phyloP scores from a whole-genome alignment of 1,140 invertebrate species.

The Centruroides sculpturatus region DNA sequence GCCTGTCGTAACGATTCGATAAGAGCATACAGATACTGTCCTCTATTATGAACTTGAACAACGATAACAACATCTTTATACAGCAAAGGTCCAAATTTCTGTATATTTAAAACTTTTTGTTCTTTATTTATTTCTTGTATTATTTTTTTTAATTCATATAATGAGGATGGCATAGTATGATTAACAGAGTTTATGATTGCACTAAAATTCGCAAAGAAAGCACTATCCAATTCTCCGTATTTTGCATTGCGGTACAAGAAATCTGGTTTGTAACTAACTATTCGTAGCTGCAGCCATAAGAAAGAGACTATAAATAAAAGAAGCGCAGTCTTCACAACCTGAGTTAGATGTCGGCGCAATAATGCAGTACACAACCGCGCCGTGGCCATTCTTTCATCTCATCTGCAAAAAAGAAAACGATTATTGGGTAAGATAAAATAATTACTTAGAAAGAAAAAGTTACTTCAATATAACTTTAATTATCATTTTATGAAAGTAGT shows the following conservation, averaged over 20 bases:
- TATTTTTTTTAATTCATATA: slow-evolving; percentile 1
- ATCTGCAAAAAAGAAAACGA: slow-evolving; percentile 4
- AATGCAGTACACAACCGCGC: slow-evolving; percentile 17
- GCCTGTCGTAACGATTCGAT: slow-evolving; percentile 82
- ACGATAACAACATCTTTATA: slow-evolving; percentile 61
- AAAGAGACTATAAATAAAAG: slow-evolving; percentile 48
- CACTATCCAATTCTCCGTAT: slow-evolving; percentile 9
- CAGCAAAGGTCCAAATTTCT: slow-evolving; percentile 54
- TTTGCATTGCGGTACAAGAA: slow-evolving; percentile 7
- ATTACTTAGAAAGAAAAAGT: too few species aligned
- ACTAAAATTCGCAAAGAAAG: slow-evolving; percentile 16
- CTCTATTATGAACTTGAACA: slow-evolving; percentile 77
- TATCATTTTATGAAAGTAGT: too few species aligned
- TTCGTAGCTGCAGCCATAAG: slow-evolving; percentile 50
- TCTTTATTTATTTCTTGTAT: slow-evolving; percentile 35
- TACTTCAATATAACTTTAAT: too few species aligned
- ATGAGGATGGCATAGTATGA: slow-evolving; percentile 6
- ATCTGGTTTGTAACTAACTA: slow-evolving; percentile 34
- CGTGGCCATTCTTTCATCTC: slow-evolving; percentile 14
- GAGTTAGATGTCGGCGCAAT: slow-evolving; percentile 22
- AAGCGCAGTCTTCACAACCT: slow-evolving; percentile 42
- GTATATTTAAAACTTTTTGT: slow-evolving; percentile 55
- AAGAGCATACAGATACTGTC: slow-evolving; percentile 80
- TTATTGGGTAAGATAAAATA: not conserved
- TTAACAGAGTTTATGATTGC: slow-evolving; percentile 12